Evolutionary conservation across 2,113 vertebrate species (phyloP).

Genomic region (Indicator indicator): DNA sequence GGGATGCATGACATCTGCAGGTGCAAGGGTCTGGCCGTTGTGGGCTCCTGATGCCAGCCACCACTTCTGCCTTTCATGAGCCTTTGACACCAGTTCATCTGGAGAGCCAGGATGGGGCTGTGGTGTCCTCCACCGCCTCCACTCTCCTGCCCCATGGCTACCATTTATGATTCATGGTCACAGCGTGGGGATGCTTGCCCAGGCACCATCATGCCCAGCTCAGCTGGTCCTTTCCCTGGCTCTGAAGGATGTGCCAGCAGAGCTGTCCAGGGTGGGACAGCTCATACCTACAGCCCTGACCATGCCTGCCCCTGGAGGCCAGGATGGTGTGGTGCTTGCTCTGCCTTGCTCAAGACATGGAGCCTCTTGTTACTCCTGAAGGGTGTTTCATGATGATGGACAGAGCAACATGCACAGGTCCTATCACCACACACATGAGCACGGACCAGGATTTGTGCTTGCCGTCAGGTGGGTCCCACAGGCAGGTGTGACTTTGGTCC

Average conservation of each 20-base stretch:
- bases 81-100: not conserved
- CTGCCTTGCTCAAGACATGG: fast-evolving
- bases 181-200: fast-evolving
- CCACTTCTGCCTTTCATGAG: not conserved
- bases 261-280: not conserved
- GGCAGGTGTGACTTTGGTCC: not conserved
- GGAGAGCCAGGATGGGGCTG: not conserved
- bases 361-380: not conserved
- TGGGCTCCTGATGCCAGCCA: not conserved
- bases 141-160: not conserved
- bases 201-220: not conserved
- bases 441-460: fast-evolving
- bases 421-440: not conserved
- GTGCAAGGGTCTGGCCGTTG: fast-evolving
- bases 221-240: not conserved
- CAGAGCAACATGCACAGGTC: fast-evolving
- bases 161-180: fast-evolving
- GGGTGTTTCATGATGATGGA: fast-evolving
- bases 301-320: fast-evolving
- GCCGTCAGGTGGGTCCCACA: fast-evolving
- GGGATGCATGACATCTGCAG: fast-evolving
- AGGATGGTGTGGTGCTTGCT: fast-evolving
- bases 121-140: fast-evolving
- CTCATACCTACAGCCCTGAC: not conserved
- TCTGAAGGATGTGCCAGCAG: fast-evolving